Evolutionary conservation across 2,797 vertebrate species (phyloP).

Genomic region (Lerista edwardsae): DNA sequence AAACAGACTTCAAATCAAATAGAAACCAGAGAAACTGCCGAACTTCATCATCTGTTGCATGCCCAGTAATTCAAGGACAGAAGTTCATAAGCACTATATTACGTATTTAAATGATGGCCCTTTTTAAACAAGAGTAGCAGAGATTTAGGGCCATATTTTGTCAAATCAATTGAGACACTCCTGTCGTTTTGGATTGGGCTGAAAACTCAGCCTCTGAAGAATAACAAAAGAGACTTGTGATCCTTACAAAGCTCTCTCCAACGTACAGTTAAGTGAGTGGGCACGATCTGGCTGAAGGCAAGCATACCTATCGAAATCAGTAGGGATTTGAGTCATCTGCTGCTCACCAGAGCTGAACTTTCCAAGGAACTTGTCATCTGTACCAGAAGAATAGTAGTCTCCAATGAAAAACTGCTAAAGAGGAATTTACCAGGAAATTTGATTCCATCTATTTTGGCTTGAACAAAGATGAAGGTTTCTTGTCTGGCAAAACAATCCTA

Average conservation of each 20-base stretch:
- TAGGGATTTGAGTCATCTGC: background rate
- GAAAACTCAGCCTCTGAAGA: background rate
- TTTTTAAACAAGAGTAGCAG: background rate
- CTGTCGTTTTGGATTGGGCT: conserved; percentile 6
- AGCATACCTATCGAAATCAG: background rate
- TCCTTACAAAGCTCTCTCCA: background rate
- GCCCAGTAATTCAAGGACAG: background rate
- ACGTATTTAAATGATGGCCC: background rate
- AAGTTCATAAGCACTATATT: background rate
- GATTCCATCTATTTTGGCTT: too few relatives aligned
- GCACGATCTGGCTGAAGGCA: background rate
- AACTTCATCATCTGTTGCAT: background rate
- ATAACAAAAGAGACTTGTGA: background rate
- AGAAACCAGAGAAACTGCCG: conserved; percentile 4
- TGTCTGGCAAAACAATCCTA: too few relatives aligned
- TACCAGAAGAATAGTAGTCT: too few relatives aligned
- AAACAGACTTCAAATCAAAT: conserved; percentile 11
- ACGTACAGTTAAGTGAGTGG: background rate
- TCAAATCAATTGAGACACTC: background rate
- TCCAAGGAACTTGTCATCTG: background rate
- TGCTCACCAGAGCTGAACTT: background rate
- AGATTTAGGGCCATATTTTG: background rate
- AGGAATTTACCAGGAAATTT: too few relatives aligned
- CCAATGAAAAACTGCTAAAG: too few relatives aligned
- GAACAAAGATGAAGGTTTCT: too few relatives aligned